Conservation (phyloP, 37 sponge, comb jelly and placozoan genomes). For the Chondrilla cf. caribensis region DNA sequence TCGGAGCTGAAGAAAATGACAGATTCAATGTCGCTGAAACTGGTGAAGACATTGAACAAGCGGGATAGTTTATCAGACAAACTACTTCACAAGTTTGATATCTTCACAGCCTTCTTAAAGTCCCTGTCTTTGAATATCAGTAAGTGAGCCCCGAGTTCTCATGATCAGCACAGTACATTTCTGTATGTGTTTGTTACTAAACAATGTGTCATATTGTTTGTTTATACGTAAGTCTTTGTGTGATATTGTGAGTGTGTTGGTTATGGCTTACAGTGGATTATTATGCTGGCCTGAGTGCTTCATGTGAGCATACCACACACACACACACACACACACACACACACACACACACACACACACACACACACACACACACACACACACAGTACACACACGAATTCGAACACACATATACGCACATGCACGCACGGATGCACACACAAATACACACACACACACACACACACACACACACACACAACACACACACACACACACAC, state of each 20-base stretch:
- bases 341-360: constrained; percentile 30
- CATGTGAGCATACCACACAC: not conserved
- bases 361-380: constrained; percentile 20
- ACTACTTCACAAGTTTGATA: constrained; percentile 23
- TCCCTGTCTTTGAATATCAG: constrained; percentile 31
- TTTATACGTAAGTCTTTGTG: too few relatives aligned
- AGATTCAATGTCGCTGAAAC: too few relatives aligned
- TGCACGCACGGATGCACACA: constrained; percentile 22
- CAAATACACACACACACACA: constrained; percentile 33
- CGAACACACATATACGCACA: constrained; percentile 24
- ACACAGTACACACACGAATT: constrained; percentile 14
- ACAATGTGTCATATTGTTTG: too few relatives aligned
- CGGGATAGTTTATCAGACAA: constrained; percentile 24
- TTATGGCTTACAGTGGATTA: too few relatives aligned
- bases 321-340: constrained; percentile 23
- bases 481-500: constrained; percentile 28
- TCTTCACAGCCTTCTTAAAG: constrained; percentile 36
- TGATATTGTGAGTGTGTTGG: too few relatives aligned
- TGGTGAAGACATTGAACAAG: constrained; percentile 5
- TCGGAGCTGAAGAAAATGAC: too few relatives aligned
- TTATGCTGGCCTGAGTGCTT: too few relatives aligned
- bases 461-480: constrained; percentile 22
- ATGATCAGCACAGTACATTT: not conserved
- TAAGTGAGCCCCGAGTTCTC: constrained; percentile 7
- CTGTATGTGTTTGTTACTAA: not conserved